Base-by-base conservation (phyloP, 2,888 invertebrate genomes). In the Vesta saturnalis region DNA sequence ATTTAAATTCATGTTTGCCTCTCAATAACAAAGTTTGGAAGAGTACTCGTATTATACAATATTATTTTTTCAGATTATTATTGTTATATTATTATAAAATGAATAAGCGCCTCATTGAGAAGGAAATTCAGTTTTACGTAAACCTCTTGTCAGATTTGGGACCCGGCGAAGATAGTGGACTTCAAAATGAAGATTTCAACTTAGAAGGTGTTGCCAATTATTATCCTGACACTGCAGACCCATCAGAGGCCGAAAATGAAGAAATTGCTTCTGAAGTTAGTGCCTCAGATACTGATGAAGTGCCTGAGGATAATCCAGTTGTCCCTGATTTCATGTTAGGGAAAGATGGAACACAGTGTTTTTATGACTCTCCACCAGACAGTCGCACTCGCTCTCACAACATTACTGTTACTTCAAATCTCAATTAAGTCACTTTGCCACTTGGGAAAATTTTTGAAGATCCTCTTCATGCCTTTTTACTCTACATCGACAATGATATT, bases 61-160 rank as follows among this genome's bases (percentile, higher is more conserved):
- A 47, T 47, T 47, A 47, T 47, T 47, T 4, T 47, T 47, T 47
- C 47, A 47, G 47, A 47, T 47, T n/a, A n/a, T n/a, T n/a, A n/a
- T 47, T 6, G 12, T 15, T 30, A 47, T 47, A 47, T 47, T 47
- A 47, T 47, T 47, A n/a, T 15, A 47, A 47, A 47, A 47, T 47
- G 47, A 47, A 47, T 47, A 47, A 47, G 47, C 47, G 8, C 12
- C 47, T 47, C 47, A 47, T n/a, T 47, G 47, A 47, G 12, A 47
- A 47, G 14, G 8, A 47, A n/a, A 5, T 47, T 15, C 6, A n/a
- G 14, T 47, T 5, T 47, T 47, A 47, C 47, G 6, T 15, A 47
- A 47, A 47, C 47, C 47, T 5, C 14, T n/a, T 47, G 47, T 47
- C 47, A 47, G 47, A 47, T 5, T 8, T 47, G 14, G 47, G 12